Conservation (phyloP, 2,113 vertebrate species). For the Carlito syrichta region DNA sequence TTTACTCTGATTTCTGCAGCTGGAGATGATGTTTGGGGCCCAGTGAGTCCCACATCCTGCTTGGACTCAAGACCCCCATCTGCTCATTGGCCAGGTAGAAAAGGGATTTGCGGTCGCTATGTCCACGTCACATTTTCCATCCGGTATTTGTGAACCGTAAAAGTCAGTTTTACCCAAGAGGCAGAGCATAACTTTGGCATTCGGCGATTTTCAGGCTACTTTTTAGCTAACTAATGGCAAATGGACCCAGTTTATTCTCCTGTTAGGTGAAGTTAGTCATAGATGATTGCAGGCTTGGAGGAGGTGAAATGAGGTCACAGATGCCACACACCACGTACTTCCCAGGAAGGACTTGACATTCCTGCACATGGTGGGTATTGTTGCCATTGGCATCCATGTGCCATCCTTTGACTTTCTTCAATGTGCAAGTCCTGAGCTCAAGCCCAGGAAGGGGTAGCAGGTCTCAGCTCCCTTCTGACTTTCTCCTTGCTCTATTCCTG, state of each 20-base stretch:
- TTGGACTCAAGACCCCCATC: neutral
- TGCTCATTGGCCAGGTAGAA: neutral
- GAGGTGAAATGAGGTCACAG: neutral
- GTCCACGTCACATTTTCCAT: too few relatives aligned
- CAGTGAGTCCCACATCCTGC: accelerated
- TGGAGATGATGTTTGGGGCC: neutral
- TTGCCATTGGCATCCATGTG: neutral
- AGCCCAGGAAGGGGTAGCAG: neutral
- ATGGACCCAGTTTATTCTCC: neutral
- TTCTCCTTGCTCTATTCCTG: neutral
- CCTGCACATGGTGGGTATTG: neutral
- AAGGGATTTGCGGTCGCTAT: too few relatives aligned
- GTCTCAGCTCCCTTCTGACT: too few relatives aligned
- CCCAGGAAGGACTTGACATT: neutral
- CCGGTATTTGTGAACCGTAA: neutral
- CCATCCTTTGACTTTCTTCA: neutral
- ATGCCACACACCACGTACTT: neutral
- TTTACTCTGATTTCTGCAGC: neutral
- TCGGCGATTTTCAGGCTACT: neutral
- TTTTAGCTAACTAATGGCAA: neutral
- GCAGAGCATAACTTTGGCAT: neutral
- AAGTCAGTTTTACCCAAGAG: neutral
- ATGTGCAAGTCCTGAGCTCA: too few relatives aligned
- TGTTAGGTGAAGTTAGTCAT: neutral
- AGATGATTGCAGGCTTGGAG: neutral